phyloP scores from a whole-genome alignment of 1,140 invertebrate species.

The Hyles euphorbiae region DNA sequence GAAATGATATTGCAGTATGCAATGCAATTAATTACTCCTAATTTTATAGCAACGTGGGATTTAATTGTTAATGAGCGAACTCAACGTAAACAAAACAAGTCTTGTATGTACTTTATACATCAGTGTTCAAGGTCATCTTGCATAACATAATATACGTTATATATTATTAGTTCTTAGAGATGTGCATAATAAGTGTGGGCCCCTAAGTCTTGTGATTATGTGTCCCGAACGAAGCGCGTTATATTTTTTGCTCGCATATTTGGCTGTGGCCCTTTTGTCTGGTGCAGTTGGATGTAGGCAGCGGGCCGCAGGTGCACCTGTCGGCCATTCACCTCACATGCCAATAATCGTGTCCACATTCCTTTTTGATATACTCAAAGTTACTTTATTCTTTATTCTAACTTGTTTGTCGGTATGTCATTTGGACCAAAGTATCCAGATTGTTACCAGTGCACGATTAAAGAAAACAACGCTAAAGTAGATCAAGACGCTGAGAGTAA shows the following conservation, averaged over 20 bases:
- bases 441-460: no score
- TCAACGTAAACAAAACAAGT: no score
- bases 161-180: no score
- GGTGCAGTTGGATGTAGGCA: slow-evolving; percentile 28
- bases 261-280: slow-evolving; percentile 42
- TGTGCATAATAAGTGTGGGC: background rate
- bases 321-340: slow-evolving; percentile 45
- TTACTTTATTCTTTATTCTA: slow-evolving; percentile 7
- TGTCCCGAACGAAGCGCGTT: slow-evolving; percentile 2
- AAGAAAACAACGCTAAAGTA: no score
- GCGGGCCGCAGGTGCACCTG: slow-evolving; percentile 50
- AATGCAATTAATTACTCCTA: no score
- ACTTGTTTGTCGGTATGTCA: background rate
- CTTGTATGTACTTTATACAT: no score
- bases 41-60: no score
- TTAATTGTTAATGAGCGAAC: no score
- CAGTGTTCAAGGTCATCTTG: no score
- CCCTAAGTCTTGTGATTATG: background rate
- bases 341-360: slow-evolving; percentile 25
- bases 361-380: slow-evolving; percentile 14
- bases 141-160: no score
- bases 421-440: background rate
- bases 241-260: slow-evolving; percentile 57
- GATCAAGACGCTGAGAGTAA: no score
- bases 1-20: no score